phyloP scores from a whole-genome alignment of 2,797 vertebrate species.

The Syngnathus rostellatus region DNA sequence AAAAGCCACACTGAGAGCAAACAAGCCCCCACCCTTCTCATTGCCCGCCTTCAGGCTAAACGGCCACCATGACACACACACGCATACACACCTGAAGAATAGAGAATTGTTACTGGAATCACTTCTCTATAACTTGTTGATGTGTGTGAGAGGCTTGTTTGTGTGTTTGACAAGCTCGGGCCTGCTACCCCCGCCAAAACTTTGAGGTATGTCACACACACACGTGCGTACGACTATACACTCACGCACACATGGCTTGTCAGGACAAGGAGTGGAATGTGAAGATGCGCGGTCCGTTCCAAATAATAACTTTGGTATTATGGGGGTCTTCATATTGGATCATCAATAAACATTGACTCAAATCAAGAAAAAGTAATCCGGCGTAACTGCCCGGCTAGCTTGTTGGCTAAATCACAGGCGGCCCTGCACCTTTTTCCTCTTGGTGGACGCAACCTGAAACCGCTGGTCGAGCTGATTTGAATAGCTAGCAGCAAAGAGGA shows the following conservation, averaged over 20 bases:
- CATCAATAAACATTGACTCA: not conserved
- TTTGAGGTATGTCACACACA: conserved; percentile 49
- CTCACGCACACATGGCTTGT: conserved; percentile 48
- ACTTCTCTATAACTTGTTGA: conserved; percentile 18
- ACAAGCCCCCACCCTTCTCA: conserved; percentile 42
- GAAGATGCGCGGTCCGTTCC: conserved; percentile 36
- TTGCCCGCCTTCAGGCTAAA: conserved; percentile 18
- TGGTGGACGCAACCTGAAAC: conserved; percentile 37
- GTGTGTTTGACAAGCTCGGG: conserved; percentile 55
- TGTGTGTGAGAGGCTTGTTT: conserved; percentile 42
- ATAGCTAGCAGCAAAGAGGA: conserved; percentile 24
- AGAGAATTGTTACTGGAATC: not conserved
- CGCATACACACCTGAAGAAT: not conserved
- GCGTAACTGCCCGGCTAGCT: not conserved
- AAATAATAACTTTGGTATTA: conserved; percentile 23
- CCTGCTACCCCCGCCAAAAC: conserved; percentile 46
- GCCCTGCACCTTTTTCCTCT: not conserved
- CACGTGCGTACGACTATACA: conserved; percentile 5
- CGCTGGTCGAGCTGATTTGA: conserved; percentile 36
- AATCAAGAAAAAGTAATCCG: too few relatives aligned
- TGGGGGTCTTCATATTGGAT: not conserved
- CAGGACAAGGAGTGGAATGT: conserved; percentile 65
- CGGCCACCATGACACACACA: conserved; percentile 24
- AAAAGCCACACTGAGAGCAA: conserved; percentile 31
- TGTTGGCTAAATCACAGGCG: not conserved